phyloP scores from a whole-genome alignment of 2,797 vertebrate species.

The Erethizon dorsatum region DNA sequence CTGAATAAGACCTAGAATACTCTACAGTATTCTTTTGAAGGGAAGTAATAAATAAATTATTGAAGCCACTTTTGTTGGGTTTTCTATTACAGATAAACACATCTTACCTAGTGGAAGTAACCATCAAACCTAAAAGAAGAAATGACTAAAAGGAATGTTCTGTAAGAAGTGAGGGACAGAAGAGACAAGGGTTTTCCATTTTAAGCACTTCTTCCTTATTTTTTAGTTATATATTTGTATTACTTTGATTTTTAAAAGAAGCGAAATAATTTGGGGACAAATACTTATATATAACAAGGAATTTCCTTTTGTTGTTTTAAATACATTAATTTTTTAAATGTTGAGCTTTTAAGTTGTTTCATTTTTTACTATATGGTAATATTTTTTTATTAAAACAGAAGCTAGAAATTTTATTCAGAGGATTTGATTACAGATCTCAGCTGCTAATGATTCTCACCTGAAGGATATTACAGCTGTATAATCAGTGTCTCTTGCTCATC shows the following conservation, averaged over 20 bases:
- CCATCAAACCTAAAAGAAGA: not conserved
- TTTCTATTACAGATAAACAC: not conserved
- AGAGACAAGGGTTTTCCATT: not conserved
- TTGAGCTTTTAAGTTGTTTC: not conserved
- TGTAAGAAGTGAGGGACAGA: not conserved
- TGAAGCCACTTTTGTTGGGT: not conserved
- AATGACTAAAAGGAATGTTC: not conserved
- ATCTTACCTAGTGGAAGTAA: not conserved
- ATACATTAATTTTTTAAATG: not conserved
- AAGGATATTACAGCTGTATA: not conserved
- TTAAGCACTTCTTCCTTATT: not conserved
- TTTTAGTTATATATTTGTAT: not conserved
- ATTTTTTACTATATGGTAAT: not conserved
- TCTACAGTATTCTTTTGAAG: not conserved
- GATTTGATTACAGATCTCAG: not conserved
- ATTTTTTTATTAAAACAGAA: constrained; percentile 10
- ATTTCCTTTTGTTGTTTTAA: constrained; percentile 17
- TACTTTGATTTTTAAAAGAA: constrained; percentile 29
- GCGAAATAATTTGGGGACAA: not conserved
- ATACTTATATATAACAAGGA: not conserved
- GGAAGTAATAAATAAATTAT: constrained; percentile 37
- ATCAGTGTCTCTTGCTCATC: not conserved
- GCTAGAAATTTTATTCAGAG: not conserved
- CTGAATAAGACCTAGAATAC: not conserved
- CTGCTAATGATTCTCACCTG: not conserved